A percentile compares a stretch with the other conserved stretches of the same genome.
Evolutionary conservation across 1,140 invertebrate species (phyloP).

Genomic region (Latrodectus geometricus): DNA sequence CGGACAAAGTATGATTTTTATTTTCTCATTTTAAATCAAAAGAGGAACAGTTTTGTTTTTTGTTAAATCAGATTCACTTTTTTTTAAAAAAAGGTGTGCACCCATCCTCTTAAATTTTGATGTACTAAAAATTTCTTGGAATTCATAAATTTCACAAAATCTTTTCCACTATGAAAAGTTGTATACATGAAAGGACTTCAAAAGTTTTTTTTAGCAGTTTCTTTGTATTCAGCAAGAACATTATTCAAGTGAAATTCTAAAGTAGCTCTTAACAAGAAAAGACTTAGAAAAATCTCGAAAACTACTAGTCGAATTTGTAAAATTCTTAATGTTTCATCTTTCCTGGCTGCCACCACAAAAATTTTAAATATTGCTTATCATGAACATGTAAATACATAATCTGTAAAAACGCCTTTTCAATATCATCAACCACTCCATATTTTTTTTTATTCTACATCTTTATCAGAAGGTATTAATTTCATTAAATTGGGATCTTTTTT

Average conservation of each 20-base stretch:
- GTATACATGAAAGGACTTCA: not conserved
- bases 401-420: slow-evolving; percentile 3
- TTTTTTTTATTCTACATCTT: not conserved
- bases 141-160: not conserved
- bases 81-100: not conserved
- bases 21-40: not conserved
- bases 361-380: not conserved
- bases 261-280: not conserved
- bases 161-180: not conserved
- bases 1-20: not conserved
- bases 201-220: not conserved
- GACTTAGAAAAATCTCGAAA: not conserved
- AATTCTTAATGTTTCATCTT: not conserved
- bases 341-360: not conserved
- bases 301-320: not conserved
- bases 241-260: not conserved
- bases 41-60: too few species aligned
- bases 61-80: not conserved
- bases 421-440: slow-evolving; percentile 1
- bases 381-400: not conserved
- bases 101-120: slow-evolving; percentile 19
- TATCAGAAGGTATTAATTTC: not conserved
- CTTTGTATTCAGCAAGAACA: not conserved
- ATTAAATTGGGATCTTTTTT: slow-evolving; percentile 65
- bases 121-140: not conserved